phyloP scores from a whole-genome alignment of 2,797 vertebrate genomes.

The Chromis chromis region DNA sequence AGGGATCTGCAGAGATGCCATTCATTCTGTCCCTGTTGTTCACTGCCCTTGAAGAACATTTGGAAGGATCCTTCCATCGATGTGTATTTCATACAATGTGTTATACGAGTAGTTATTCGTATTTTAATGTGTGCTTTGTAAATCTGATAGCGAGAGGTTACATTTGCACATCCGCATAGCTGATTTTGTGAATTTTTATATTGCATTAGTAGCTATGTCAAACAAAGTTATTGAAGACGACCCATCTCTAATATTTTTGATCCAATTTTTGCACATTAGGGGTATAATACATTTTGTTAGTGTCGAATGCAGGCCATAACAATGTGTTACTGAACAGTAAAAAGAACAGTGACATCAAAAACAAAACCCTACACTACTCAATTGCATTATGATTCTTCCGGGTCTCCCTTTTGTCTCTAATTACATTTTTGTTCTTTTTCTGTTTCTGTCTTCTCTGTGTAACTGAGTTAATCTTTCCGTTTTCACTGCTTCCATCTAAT shows the following conservation, averaged over 20 bases:
- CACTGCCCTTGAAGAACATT: conserved; percentile 60
- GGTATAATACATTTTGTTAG: neutral
- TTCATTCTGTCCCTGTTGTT: conserved; percentile 44
- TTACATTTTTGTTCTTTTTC: conserved; percentile 34
- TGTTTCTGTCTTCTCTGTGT: conserved; percentile 30
- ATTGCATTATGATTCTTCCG: conserved; percentile 18
- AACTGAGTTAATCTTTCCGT: conserved; percentile 36
- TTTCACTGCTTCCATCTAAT: conserved; percentile 50
- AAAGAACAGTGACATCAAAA: conserved; percentile 32
- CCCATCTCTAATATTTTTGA: neutral
- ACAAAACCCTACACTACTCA: neutral
- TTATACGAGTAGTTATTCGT: conserved; percentile 16
- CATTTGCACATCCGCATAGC: conserved; percentile 1
- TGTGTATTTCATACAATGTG: conserved; percentile 23
- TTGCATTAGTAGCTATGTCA: too few relatives aligned
- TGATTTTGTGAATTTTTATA: conserved; percentile 2
- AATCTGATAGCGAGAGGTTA: neutral
- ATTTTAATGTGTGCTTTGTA: conserved; percentile 4
- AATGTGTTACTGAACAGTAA: neutral
- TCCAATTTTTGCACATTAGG: neutral
- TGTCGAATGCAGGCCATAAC: neutral
- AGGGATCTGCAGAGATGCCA: conserved; percentile 54
- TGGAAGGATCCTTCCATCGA: conserved; percentile 25
- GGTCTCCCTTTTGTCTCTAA: conserved; percentile 16
- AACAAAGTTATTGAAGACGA: neutral